A percentile compares a stretch with the other conserved stretches of the same genome.
Conservation (phyloP, 2,888 invertebrate species). For the Amaurobius ferox region DNA sequence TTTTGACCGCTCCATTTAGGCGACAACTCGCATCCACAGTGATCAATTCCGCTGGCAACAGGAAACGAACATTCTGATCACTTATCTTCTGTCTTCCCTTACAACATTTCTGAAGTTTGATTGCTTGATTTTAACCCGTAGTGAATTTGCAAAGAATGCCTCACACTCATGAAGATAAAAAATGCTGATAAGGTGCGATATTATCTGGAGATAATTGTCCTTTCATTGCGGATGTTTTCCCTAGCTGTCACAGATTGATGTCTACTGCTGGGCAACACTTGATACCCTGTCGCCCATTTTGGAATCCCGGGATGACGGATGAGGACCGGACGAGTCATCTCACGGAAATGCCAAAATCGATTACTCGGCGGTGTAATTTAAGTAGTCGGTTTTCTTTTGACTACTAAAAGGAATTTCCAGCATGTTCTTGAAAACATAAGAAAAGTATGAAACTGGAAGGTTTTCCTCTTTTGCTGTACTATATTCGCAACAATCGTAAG, state of each 20-base stretch:
- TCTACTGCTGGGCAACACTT: background rate
- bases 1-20: too few relatives aligned
- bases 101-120: background rate
- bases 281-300: background rate
- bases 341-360: background rate
- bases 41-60: too few relatives aligned
- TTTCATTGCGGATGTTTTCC: background rate
- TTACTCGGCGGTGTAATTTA: background rate
- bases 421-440: too few relatives aligned
- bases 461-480: too few relatives aligned
- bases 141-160: background rate
- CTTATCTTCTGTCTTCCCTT: too few relatives aligned
- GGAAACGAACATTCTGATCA: too few relatives aligned
- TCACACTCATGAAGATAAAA: background rate
- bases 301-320: background rate
- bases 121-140: background rate
- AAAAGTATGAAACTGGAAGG: too few relatives aligned
- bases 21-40: too few relatives aligned
- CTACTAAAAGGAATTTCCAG: too few relatives aligned
- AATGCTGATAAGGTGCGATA: background rate
- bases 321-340: background rate
- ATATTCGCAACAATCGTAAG: too few relatives aligned
- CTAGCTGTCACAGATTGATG: background rate
- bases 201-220: background rate
- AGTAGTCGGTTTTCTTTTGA: background rate